Evolutionary conservation across 1,140 invertebrate species (phyloP).

Genomic region (Drosophila murphyi): DNA sequence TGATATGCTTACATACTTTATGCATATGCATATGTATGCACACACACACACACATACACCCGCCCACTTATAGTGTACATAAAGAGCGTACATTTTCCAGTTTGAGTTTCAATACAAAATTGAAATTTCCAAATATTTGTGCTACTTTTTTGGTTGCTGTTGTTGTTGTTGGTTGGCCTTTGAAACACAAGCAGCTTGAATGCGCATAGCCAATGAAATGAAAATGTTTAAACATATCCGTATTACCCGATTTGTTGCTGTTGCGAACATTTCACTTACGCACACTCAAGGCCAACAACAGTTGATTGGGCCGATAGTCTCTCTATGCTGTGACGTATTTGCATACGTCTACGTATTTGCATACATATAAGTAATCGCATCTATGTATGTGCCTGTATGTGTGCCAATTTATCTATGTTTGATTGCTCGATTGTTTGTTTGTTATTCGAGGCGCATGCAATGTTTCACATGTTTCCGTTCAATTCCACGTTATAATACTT

Average conservation of each 20-base stretch:
- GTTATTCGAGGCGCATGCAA: conserved; percentile 9
- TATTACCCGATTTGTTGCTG: conserved; percentile 32
- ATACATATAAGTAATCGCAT: not conserved
- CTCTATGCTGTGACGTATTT: conserved; percentile 45
- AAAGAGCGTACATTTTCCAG: conserved; percentile 38
- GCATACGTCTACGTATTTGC: not conserved
- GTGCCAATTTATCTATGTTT: not conserved
- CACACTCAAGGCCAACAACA: conserved; percentile 47
- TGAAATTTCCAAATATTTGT: conserved; percentile 76
- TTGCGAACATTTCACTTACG: conserved; percentile 55
- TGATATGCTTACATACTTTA: conserved; percentile 35
- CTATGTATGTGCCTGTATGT: not conserved
- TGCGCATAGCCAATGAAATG: conserved; percentile 45
- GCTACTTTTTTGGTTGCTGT: conserved; percentile 46
- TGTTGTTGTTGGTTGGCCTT: conserved; percentile 24
- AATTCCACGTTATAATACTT: not conserved
- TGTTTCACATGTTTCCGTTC: conserved; percentile 10
- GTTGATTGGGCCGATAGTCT: conserved; percentile 34
- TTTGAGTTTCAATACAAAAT: conserved; percentile 52
- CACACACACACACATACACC: conserved; percentile 14
- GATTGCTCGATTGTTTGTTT: conserved; percentile 10
- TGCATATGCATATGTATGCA: not conserved
- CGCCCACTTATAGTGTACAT: not conserved
- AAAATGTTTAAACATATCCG: conserved; percentile 53
- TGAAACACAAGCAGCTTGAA: conserved; percentile 39